Evolutionary conservation across 92 coral and sea anemone genomes (phyloP), one percentile per base, ranked within the genome.

Genomic region (Anthopleura xanthogrammica): DNA sequence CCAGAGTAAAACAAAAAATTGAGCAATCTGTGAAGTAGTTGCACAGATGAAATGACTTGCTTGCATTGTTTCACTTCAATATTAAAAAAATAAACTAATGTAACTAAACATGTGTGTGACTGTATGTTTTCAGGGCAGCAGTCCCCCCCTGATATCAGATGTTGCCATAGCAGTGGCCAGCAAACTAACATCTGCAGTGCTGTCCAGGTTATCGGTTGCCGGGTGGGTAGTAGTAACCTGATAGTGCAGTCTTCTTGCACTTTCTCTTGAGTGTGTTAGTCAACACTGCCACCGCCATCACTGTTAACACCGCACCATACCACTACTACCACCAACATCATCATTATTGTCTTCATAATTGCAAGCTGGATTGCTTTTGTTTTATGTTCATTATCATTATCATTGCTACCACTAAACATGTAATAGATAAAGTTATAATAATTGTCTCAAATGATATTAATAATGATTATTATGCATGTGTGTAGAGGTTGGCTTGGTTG

Each of bases 401-500:
- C 9, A 46, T n/a, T 13, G 2, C 40, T n/a, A 9, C 5, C 60
- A 76, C 23, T 12, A 6, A 7, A 20, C 1, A 29, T 0, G 36
- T 29, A 29, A 29, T 29, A 29, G 36, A 29, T 29, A 46, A 23
- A 6, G 36, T 23, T 16, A 39, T n/a, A 22, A 39, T n/a, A 22
- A 48, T 11, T 13, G 14, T 12, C 36, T 29, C 36, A 29, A 29
- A 43, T 43, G 11, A 76, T 16, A 11, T 12, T 16, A 12, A 76
- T 2, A 13, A 55, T 12, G 16, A 11, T 58, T 68, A 60, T 76
- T 56, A 23, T 16, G 14, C 12, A 39, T 72, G 11, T 72, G 11
- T 62, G 9, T 79, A 97, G 99, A 90, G 99, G 97, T 40, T 97
- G 99, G 99, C 88, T 97, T 56, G 98, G 99, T 41, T 97, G 99